Percentiles rank a stretch among this genome's conserved stretches.
Conservation (phyloP, 2,113 vertebrate species). For the Indri indri region DNA sequence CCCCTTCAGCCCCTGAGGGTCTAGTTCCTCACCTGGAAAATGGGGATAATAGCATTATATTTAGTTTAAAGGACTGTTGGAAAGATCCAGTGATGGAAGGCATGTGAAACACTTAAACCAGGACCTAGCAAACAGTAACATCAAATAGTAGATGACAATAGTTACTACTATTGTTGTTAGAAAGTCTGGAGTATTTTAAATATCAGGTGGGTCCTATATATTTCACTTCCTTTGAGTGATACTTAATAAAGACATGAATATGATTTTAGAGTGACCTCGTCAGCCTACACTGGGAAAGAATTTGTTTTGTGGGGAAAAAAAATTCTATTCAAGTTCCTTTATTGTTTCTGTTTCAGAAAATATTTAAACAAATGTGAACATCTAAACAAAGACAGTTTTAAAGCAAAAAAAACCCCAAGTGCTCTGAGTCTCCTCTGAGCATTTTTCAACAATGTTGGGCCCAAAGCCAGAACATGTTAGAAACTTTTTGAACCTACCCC, state of each 20-base stretch:
- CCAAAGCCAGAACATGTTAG: slow-evolving; percentile 48
- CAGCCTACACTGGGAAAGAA: not conserved
- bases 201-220: not conserved
- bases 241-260: not conserved
- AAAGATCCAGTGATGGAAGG: not conserved
- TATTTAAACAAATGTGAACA: slow-evolving; percentile 69
- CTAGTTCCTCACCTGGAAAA: not conserved
- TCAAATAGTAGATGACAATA: not conserved
- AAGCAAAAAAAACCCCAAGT: slow-evolving; percentile 59
- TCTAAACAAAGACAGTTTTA: slow-evolving; percentile 74
- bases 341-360: slow-evolving; percentile 67
- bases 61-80: not conserved
- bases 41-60: too few species aligned
- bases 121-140: not conserved
- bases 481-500: slow-evolving; percentile 57
- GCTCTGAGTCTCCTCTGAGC: slow-evolving; percentile 44
- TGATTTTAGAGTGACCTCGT: slow-evolving; percentile 1
- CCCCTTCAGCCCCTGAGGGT: not conserved
- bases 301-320: slow-evolving; percentile 6
- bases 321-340: slow-evolving; percentile 42
- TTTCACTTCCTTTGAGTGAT: not conserved
- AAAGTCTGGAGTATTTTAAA: not conserved
- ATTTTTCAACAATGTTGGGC: slow-evolving; percentile 71
- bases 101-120: not conserved
- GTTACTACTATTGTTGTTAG: not conserved